phyloP scores from a whole-genome alignment of 2,113 vertebrate species.

The Oncorhynchus clarkii region DNA sequence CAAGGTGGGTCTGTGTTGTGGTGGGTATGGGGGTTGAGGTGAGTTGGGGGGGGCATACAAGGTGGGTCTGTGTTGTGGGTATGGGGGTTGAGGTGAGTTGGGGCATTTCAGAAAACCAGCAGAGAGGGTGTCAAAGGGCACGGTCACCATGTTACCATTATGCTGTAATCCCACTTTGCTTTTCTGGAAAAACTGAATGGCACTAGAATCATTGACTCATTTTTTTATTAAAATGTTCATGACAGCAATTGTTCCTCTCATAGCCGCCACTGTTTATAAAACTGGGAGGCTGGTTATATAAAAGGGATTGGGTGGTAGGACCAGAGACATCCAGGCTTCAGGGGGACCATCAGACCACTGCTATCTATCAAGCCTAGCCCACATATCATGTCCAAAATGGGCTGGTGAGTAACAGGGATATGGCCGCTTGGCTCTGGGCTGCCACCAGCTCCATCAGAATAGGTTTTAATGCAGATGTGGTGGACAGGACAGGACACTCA shows the following conservation, averaged over 20 bases:
- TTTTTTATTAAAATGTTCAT: slow-evolving; percentile 96
- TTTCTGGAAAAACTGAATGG: slow-evolving; percentile 90
- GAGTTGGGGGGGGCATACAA: slow-evolving; percentile 26
- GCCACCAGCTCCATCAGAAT: background rate
- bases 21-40: slow-evolving; percentile 9
- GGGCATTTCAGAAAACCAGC: slow-evolving; percentile 64
- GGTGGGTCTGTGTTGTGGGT: slow-evolving; percentile 16
- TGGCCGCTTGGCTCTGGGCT: background rate
- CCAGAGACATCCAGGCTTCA: slow-evolving; percentile 57
- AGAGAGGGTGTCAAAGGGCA: slow-evolving; percentile 55
- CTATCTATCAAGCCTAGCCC: slow-evolving; percentile 23
- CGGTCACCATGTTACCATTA: slow-evolving; percentile 73
- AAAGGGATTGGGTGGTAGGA: slow-evolving; percentile 65
- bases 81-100: slow-evolving; percentile 10
- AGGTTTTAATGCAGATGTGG: background rate
- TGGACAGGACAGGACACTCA: background rate
- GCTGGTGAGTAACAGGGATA: slow-evolving; percentile 67
- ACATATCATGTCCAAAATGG: slow-evolving; percentile 62
- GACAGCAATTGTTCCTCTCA: slow-evolving; percentile 82
- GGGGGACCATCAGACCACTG: slow-evolving; percentile 22
- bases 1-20: slow-evolving; percentile 25
- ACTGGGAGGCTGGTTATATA: slow-evolving; percentile 75
- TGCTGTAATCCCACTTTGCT: slow-evolving; percentile 87
- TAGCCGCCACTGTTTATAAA: slow-evolving; percentile 59
- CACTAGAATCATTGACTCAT: slow-evolving; percentile 92